Base-by-base conservation (phyloP, 1,140 invertebrate genomes). In the Euglossa dilemma region DNA sequence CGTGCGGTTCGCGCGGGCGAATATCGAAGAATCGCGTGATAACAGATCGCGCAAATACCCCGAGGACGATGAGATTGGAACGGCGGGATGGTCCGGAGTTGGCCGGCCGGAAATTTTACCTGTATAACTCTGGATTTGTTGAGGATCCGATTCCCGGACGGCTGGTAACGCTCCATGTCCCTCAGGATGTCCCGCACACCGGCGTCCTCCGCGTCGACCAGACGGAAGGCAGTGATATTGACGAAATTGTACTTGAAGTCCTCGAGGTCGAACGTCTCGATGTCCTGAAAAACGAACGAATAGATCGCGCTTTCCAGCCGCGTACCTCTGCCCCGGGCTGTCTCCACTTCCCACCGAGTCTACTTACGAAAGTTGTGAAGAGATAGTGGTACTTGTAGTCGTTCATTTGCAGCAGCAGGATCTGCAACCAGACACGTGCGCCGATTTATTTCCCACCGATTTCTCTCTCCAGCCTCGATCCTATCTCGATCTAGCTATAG, bases 331-430 rank as follows among this genome's bases (percentile, higher is more conserved):
- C 36, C 61, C 23, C 36, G 20, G 69, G 78, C 25, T 59, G 9
- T 50, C 47, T 20, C 9, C 18, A 3, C 12, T 3, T 50, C 59
- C 64, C 11, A 16, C 47, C 57, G n/a, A 80, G 74, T 25, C 56
- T 94, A 96, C 95, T 96, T 94, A 96, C 96, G 93, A 96, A 96
- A 89, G 96, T 96, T 73, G 96, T 96, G 85, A 96, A 96, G 72
- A 96, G 94, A 92, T 96, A 96, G 91, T 96, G 96, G 90, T 96
- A 96, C 89, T 96, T 96, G 94, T 96, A 96, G 89, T 96, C 96
- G 84, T 96, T 96, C 96, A 96, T 96, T 93, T 96, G 95, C 18
- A 96, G 92, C 90, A 96, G 95, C 28, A 96, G 90, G 84, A 96
- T 95, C 96, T 96, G 92, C 28, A 94, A 93, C 67, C 73, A 76